Percentiles rank a stretch among this genome's conserved stretches.
These are phyloP conservation scores for Ruditapes philippinarum DNA, from an alignment of 1,140 invertebrate species.

Conservation along the genomic window DNA sequence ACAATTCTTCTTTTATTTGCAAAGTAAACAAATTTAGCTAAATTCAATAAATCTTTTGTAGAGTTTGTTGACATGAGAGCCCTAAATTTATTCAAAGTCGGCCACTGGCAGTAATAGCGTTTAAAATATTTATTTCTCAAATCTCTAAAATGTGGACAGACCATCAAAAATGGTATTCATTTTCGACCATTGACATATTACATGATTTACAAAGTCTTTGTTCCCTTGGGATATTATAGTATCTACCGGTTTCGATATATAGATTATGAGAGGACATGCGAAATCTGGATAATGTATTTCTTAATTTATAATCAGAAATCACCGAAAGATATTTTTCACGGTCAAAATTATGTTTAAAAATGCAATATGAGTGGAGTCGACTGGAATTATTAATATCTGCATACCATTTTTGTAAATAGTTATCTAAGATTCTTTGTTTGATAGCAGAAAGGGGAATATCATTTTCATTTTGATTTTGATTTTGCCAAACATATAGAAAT, in stretches of 20 bases:
- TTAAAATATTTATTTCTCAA: neutral
- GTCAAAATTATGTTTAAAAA: neutral
- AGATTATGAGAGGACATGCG: neutral
- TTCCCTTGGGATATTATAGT: neutral
- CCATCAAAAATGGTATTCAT: neutral
- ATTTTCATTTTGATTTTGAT: too few species aligned
- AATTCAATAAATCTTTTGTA: too few species aligned
- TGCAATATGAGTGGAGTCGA: neutral
- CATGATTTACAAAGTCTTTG: neutral
- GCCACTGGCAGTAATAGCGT: neutral
- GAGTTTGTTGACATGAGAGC: too few species aligned
- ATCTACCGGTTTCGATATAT: constrained; percentile 2
- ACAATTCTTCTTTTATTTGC: too few species aligned
- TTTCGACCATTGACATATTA: neutral
- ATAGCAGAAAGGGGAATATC: neutral
- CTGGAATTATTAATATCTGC: neutral
- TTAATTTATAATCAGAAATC: neutral
- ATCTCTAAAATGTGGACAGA: neutral
- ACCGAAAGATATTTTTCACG: neutral
- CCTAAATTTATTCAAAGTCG: neutral
- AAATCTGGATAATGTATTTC: neutral
- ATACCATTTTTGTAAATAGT: neutral
- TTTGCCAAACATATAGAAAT: constrained; percentile 10
- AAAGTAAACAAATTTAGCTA: too few species aligned
- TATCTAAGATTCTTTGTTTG: neutral